Conservation (phyloP, 2,888 invertebrate genomes). For the Oeneis ivallda region DNA sequence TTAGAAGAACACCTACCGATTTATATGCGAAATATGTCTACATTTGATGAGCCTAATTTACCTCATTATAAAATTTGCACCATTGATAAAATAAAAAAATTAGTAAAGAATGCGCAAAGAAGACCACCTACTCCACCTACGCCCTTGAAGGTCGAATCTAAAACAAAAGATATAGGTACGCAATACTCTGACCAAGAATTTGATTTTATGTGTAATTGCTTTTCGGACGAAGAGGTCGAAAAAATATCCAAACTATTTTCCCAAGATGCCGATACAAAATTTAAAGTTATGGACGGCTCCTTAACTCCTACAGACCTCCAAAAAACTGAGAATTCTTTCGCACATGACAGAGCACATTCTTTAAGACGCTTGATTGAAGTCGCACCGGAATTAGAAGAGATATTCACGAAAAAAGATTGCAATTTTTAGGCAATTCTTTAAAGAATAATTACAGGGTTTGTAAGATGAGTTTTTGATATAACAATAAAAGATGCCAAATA, state of each 20-base stretch:
- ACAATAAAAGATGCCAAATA: background rate
- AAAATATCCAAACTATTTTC: conserved; percentile 42
- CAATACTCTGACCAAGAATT: conserved; percentile 61
- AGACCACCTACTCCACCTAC: conserved; percentile 39
- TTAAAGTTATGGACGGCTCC: conserved; percentile 45
- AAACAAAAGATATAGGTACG: conserved; percentile 52
- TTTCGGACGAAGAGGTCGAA: conserved; percentile 55
- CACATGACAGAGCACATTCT: conserved; percentile 52
- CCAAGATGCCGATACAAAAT: conserved; percentile 34
- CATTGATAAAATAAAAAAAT: conserved; percentile 48
- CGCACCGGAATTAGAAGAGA: conserved; percentile 56
- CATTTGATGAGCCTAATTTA: conserved; percentile 53
- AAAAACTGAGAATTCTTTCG: conserved; percentile 49
- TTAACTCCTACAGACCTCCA: conserved; percentile 46
- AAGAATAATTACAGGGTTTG: background rate
- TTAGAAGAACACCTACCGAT: conserved; percentile 62
- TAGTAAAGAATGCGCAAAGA: conserved; percentile 54
- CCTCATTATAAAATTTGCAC: conserved; percentile 62
- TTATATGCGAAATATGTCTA: conserved; percentile 65
- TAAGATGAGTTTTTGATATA: background rate
- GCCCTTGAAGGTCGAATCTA: conserved; percentile 43
- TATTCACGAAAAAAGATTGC: conserved; percentile 59
- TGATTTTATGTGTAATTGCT: conserved; percentile 61
- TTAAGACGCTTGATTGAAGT: conserved; percentile 52
- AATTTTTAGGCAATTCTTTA: conserved; percentile 21